These are phyloP conservation scores for Eupithecia vulgata DNA, from an alignment of 2,888 invertebrate species.

Conservation along the genomic window DNA sequence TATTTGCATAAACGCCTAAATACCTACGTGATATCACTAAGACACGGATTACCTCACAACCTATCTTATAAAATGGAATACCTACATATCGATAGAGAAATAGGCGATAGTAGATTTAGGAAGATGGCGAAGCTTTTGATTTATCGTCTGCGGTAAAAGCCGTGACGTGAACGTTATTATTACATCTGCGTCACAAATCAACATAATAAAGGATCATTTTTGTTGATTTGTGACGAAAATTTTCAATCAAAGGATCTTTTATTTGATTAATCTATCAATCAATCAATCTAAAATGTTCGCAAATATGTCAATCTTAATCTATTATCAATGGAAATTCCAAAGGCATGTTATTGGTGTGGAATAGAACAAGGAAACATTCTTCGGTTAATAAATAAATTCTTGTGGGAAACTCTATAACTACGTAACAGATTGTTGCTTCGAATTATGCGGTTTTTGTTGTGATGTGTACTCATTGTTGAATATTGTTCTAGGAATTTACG, in stretches of 20 bases:
- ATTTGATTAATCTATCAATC: too few relatives aligned
- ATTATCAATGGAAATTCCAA: slow-evolving; percentile 21
- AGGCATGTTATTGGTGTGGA: background rate
- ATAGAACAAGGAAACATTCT: slow-evolving; percentile 23
- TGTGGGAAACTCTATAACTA: slow-evolving; percentile 36
- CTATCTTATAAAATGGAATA: background rate
- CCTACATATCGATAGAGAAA: background rate
- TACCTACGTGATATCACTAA: background rate
- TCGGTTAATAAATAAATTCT: slow-evolving; percentile 24
- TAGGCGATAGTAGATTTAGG: background rate
- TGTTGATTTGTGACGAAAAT: too few relatives aligned
- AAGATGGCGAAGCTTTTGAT: background rate
- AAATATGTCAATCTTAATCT: background rate
- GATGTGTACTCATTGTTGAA: slow-evolving; percentile 17
- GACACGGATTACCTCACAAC: slow-evolving; percentile 2
- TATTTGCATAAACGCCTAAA: background rate
- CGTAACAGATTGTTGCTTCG: slow-evolving; percentile 20
- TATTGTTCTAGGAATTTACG: slow-evolving; percentile 12
- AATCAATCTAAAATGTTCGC: background rate
- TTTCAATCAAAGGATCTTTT: background rate
- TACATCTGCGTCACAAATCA: background rate
- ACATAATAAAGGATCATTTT: too few relatives aligned
- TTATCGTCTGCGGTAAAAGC: background rate
- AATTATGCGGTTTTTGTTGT: slow-evolving; percentile 15
- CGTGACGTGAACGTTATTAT: background rate